phyloP scores from a whole-genome alignment of 2,797 vertebrate genomes.

The Tragelaphus oryx region DNA sequence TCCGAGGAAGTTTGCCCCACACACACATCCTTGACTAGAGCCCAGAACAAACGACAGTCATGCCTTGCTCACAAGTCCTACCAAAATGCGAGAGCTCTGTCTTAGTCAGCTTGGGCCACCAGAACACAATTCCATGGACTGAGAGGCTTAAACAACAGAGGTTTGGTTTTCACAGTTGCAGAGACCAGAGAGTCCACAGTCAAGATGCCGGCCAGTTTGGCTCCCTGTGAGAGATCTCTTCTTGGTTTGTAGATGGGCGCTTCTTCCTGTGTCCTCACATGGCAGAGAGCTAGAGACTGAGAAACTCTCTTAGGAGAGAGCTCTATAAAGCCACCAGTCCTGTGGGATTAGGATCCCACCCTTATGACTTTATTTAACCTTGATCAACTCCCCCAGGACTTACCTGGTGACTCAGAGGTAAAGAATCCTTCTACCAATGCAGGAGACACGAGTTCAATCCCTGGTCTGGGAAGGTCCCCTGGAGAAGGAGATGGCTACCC shows the following conservation, averaged over 20 bases:
- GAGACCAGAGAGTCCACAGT: background rate
- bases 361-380: background rate
- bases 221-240: background rate
- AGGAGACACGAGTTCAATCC: background rate
- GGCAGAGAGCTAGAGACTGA: background rate
- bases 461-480: background rate
- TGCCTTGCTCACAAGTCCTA: background rate
- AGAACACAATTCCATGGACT: background rate
- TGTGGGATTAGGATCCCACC: background rate
- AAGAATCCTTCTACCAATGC: background rate
- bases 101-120: background rate
- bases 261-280: background rate
- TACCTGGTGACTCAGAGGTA: background rate
- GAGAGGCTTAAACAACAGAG: background rate
- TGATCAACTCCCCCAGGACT: background rate
- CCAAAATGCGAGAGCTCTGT: background rate
- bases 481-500: background rate
- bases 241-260: background rate
- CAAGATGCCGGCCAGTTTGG: background rate
- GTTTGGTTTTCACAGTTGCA: background rate
- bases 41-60: background rate
- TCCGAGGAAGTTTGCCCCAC: background rate
- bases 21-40: background rate
- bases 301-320: background rate
- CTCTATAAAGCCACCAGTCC: background rate